Evolutionary conservation across 2,888 invertebrate species (phyloP).

Genomic region (Caenorhabditis doughertyi): DNA sequence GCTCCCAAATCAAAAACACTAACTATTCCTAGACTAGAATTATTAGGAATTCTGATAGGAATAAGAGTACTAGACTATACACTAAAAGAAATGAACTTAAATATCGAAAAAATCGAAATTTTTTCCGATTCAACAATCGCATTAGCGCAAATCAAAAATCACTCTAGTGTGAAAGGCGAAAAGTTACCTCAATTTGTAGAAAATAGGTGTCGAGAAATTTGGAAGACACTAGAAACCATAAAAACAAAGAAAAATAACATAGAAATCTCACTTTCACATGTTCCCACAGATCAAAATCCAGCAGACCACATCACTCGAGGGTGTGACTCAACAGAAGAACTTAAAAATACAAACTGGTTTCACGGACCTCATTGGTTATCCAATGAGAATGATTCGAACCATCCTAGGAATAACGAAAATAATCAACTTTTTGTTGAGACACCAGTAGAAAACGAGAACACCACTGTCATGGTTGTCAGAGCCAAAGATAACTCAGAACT

Average conservation of each 20-base stretch:
- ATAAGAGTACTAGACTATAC: neutral
- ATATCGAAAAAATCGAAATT: neutral
- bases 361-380: slow-evolving; percentile 11
- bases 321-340: slow-evolving; percentile 1
- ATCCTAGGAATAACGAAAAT: neutral
- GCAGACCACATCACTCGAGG: slow-evolving; percentile 36
- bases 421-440: neutral
- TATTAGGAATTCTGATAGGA: slow-evolving; percentile 18
- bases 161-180: neutral
- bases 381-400: neutral
- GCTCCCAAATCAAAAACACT: neutral
- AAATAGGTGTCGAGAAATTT: slow-evolving; percentile 26
- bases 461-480: neutral
- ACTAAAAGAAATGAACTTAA: neutral
- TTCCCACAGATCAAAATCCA: slow-evolving; percentile 27
- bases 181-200: slow-evolving; percentile 6
- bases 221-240: neutral
- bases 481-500: too few species aligned
- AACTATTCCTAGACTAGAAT: slow-evolving; percentile 36
- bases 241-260: neutral
- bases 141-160: slow-evolving; percentile 1
- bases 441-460: too few species aligned
- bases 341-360: slow-evolving; percentile 13
- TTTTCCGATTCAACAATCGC: slow-evolving; percentile 20
- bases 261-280: slow-evolving; percentile 7